Evolutionary conservation across 2,888 invertebrate species (phyloP), one percentile per base, ranked within the genome.

Genomic region (Apamea anceps): DNA sequence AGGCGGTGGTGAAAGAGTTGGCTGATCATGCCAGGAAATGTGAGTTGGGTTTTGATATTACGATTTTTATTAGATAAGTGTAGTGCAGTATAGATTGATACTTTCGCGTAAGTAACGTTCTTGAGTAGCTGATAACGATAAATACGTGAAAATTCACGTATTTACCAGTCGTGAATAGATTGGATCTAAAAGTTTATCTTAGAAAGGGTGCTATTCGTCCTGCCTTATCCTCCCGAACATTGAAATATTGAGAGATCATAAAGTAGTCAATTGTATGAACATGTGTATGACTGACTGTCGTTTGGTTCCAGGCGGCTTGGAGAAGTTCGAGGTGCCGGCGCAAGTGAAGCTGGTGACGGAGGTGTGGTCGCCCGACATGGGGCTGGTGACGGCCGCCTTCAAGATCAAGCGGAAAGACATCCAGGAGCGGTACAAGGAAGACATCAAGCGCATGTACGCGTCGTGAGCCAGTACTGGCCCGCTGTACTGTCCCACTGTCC

Each of bases 381-480:
- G 99, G 79, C 98, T 99, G 72, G 99, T 99, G 18, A 99, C 99
- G 57, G 99, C 99, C 88, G 99, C 99, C 77, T 99, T 99, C 97
- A 99, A 99, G 97, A 97, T 99, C 94, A 99, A 99, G 96, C 97
- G 99, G 92, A 99, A 99, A 97, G 99, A 99, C 95, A 99, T 99
- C 91, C 99, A 99, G 96, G 98, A 99, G 88, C 98, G 98, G 90
- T 99, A 99, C 97, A 98, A 99, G 96, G 98, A 98, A 89, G 99
- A 99, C 96, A 99, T 99, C 92, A 98, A 98, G 94, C 97, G 98
- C 90, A 99, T 99, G 99, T 99, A 99, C 96, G 98, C 98, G 83
- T 99, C 98, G 97, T 99, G 98, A 98, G 97, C 60, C 37, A 28
- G 60, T 63, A 42, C 67, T 51, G 75, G 18, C 63, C 66, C 45